Evolutionary conservation across 2,888 invertebrate species (phyloP).

Genomic region (Sarcophaga carnaria): DNA sequence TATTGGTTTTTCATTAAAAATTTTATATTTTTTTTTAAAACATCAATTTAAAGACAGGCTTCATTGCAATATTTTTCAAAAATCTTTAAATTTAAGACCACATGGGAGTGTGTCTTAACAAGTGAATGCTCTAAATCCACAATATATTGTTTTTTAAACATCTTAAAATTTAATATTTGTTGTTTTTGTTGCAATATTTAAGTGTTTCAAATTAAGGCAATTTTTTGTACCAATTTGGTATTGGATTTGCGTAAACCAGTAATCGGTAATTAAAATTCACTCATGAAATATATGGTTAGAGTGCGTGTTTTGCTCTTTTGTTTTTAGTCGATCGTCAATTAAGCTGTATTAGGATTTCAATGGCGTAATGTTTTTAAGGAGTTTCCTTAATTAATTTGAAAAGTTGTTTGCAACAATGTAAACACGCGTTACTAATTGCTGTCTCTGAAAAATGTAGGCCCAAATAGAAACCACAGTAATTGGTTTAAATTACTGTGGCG

Average conservation of each 20-base stretch:
- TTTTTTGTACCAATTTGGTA: slow-evolving; percentile 29
- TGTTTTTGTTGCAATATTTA: slow-evolving; percentile 38
- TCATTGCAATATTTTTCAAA: no score
- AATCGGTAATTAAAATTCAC: slow-evolving; percentile 33
- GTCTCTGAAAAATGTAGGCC: background rate
- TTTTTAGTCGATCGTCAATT: no score
- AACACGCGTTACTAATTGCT: no score
- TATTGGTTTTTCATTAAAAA: slow-evolving; percentile 46
- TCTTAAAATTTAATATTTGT: slow-evolving; percentile 35
- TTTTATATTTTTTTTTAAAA: background rate
- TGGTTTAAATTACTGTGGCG: no score
- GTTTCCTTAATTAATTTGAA: no score
- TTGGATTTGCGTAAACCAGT: slow-evolving; percentile 59
- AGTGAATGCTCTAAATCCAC: slow-evolving; percentile 20
- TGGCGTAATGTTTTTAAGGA: no score
- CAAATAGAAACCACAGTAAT: no score
- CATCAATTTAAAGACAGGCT: no score
- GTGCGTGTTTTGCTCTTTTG: no score
- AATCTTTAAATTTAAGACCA: slow-evolving; percentile 23
- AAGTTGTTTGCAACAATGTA: no score
- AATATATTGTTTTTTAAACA: slow-evolving; percentile 36
- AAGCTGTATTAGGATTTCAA: no score
- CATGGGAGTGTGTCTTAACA: slow-evolving; percentile 48
- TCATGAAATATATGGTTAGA: no score
- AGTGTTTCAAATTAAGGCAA: slow-evolving; percentile 52